Percentiles rank a stretch among this genome's conserved stretches.
Evolutionary conservation across 2,797 vertebrate genomes (phyloP).

Genomic region (Halcyon chelicuti): DNA sequence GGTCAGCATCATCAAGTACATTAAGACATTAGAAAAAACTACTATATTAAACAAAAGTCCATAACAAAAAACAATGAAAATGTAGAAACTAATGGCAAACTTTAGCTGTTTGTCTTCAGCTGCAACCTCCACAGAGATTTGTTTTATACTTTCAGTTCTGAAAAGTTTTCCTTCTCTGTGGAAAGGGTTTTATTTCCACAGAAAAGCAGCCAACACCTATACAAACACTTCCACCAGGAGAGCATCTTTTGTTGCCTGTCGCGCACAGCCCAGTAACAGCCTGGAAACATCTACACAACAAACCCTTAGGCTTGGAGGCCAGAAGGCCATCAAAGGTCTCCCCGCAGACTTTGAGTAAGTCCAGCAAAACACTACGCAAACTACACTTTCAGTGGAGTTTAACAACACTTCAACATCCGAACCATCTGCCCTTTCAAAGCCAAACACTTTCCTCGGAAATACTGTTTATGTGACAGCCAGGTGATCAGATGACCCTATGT

Average conservation of each 20-base stretch:
- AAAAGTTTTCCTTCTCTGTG: not conserved
- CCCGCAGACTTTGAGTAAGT: not conserved
- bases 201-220: not conserved
- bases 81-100: not conserved
- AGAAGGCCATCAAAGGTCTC: not conserved
- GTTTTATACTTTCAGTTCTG: not conserved
- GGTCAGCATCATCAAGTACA: not conserved
- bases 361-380: not conserved
- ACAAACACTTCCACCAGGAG: not conserved
- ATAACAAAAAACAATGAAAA: not conserved
- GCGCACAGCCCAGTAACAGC: rapidly evolving
- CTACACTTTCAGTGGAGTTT: not conserved
- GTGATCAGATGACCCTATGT: not conserved
- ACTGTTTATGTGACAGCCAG: not conserved
- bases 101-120: not conserved
- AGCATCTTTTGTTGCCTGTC: not conserved
- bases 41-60: not conserved
- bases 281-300: not conserved
- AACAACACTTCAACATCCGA: not conserved
- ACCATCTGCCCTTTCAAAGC: not conserved
- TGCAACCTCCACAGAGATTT: not conserved
- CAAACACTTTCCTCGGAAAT: not conserved
- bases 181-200: not conserved
- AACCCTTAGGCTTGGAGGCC: not conserved
- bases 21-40: not conserved